phyloP scores from a whole-genome alignment of 2,113 vertebrate genomes.

The Pituophis catenifer region DNA sequence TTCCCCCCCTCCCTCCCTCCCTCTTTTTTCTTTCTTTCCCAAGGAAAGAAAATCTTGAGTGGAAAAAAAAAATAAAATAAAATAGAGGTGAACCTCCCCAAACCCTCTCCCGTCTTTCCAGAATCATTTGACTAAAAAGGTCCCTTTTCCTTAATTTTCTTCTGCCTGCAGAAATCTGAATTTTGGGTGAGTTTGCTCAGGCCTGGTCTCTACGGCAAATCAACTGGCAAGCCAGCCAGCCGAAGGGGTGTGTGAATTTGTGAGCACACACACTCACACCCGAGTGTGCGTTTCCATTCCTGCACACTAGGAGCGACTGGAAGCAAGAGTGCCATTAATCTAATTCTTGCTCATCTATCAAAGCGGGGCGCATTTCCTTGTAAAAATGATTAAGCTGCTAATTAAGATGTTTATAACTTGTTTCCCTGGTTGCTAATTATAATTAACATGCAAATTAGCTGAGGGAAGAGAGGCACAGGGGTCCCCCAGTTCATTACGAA shows the following conservation, averaged over 20 bases:
- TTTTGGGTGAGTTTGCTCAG: not conserved
- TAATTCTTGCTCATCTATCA: conserved; percentile 65
- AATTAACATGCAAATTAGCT: conserved; percentile 98
- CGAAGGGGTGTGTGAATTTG: rapidly evolving
- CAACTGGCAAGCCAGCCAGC: not conserved
- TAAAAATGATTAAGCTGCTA: conserved; percentile 85
- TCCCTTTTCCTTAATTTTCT: not conserved
- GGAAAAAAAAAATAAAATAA: not conserved
- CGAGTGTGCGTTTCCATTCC: not conserved
- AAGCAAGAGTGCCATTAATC: conserved; percentile 65
- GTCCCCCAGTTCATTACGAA: conserved; percentile 83
- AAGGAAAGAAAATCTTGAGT: not conserved
- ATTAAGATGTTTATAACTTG: conserved; percentile 85
- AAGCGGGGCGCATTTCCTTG: conserved; percentile 71
- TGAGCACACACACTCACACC: rapidly evolving
- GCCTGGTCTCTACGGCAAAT: not conserved
- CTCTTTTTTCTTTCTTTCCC: not conserved
- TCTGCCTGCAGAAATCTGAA: not conserved
- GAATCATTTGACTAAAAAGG: not conserved
- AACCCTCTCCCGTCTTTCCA: not conserved
- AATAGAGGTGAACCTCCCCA: not conserved
- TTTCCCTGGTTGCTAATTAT: conserved; percentile 85
- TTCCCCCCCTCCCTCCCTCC: no score
- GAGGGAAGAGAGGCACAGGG: conserved; percentile 77
- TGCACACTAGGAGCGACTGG: not conserved